A percentile compares a stretch with the other conserved stretches of the same genome.
Conservation (phyloP, 2,113 vertebrate genomes). For the Xyliphius kryptos region DNA sequence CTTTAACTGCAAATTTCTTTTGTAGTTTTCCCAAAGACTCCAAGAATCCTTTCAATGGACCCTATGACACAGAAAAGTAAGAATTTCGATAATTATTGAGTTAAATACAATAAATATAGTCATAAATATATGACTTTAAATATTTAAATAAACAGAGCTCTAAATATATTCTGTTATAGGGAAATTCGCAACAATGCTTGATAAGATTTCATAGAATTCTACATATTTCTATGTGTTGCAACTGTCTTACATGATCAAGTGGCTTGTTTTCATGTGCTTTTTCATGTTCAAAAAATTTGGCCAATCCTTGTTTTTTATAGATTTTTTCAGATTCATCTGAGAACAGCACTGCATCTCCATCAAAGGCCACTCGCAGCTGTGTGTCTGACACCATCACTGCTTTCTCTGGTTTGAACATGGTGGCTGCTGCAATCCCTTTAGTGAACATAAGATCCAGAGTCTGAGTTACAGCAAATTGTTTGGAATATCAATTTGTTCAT, state of each 20-base stretch:
- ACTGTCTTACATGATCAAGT: constrained; percentile 78
- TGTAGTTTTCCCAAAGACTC: constrained; percentile 88
- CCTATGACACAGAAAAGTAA: constrained; percentile 55
- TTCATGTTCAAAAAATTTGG: constrained; percentile 91
- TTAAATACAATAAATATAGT: no score
- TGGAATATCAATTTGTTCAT: neutral
- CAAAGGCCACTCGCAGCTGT: constrained; percentile 89
- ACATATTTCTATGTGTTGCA: no score
- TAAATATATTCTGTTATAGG: no score
- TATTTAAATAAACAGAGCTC: no score
- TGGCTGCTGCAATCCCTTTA: constrained; percentile 90
- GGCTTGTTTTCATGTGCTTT: constrained; percentile 86
- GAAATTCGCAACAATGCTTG: no score
- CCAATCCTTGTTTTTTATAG: constrained; percentile 84
- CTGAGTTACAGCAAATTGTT: neutral
- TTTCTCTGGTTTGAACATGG: constrained; percentile 83
- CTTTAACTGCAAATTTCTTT: constrained; percentile 89
- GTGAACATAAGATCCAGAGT: neutral
- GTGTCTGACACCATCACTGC: constrained; percentile 73
- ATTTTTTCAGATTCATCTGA: constrained; percentile 92
- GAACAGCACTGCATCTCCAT: constrained; percentile 90
- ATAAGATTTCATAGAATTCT: no score
- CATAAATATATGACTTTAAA: no score
- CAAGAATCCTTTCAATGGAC: constrained; percentile 87
- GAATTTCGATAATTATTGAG: neutral